phyloP scores from a whole-genome alignment of 2,797 vertebrate genomes.

The Adrianichthys oophorus region DNA sequence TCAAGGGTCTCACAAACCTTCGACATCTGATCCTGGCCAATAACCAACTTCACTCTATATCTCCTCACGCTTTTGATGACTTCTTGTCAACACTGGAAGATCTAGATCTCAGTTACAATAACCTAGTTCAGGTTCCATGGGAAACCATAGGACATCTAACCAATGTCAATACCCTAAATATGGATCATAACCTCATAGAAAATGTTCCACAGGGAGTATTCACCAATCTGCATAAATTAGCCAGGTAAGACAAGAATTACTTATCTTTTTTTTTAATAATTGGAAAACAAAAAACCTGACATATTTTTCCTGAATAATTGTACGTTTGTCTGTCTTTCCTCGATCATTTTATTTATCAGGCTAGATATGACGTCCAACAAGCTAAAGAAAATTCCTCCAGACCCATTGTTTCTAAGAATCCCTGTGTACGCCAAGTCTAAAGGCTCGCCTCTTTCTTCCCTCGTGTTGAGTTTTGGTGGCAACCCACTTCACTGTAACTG shows the following conservation, averaged over 20 bases:
- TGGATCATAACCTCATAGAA: conserved; percentile 90
- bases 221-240: conserved; percentile 87
- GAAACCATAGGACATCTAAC: conserved; percentile 82
- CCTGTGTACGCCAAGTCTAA: conserved; percentile 87
- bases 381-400: conserved; percentile 88
- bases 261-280: not conserved
- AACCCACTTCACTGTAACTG: conserved; percentile 92
- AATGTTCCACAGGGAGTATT: conserved; percentile 87
- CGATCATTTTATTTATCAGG: conserved; percentile 39
- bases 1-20: conserved; percentile 86
- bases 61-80: conserved; percentile 84
- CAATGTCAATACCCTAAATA: conserved; percentile 86
- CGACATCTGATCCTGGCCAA: conserved; percentile 87
- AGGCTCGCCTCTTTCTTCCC: conserved; percentile 79
- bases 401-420: conserved; percentile 85
- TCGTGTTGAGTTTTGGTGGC: conserved; percentile 88
- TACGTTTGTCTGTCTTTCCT: too few relatives aligned
- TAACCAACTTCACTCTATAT: conserved; percentile 86
- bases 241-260: conserved; percentile 54
- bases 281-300: not conserved
- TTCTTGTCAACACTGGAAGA: conserved; percentile 86
- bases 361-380: conserved; percentile 93
- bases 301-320: too few relatives aligned
- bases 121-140: conserved; percentile 84
- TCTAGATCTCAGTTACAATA: conserved; percentile 89